Evolutionary conservation across 1,140 invertebrate species (phyloP).

Genomic region (Leptestheria dahalacensis): DNA sequence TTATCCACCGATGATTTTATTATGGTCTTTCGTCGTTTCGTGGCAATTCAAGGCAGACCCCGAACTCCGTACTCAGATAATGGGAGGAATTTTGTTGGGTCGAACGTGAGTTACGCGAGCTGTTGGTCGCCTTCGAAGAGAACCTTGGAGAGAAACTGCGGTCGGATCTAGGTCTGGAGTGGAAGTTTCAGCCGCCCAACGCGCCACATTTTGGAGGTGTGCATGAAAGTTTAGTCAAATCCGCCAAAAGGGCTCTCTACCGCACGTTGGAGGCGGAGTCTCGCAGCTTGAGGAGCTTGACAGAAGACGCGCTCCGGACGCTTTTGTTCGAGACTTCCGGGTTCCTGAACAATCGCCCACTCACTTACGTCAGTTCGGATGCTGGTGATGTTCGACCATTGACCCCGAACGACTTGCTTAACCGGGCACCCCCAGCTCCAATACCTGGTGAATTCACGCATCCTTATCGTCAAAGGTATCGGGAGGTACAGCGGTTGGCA

Average conservation of each 20-base stretch:
- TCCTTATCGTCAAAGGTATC: neutral
- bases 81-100: neutral
- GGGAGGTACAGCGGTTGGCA: neutral
- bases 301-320: conserved; percentile 13
- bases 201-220: too few relatives aligned
- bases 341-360: conserved; percentile 19
- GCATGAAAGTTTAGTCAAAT: neutral
- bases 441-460: neutral
- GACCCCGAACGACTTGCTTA: conserved; percentile 17
- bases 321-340: conserved; percentile 18
- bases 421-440: neutral
- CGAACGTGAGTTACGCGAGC: neutral
- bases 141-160: too few relatives aligned
- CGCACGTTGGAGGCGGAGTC: conserved; percentile 3
- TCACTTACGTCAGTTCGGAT: conserved; percentile 12
- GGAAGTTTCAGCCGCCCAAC: neutral
- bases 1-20: conserved; percentile 2
- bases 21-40: neutral
- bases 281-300: too few relatives aligned
- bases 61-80: neutral
- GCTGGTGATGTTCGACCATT: conserved; percentile 3
- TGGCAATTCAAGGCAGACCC: neutral
- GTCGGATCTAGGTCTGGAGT: neutral
- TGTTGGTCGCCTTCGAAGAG: neutral
- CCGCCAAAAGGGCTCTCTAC: conserved; percentile 7